Percentiles rank a stretch among this genome's conserved stretches.
These are phyloP conservation scores for Gambusia holbrooki DNA, from an alignment of 2,113 vertebrate genomes.

Conservation along the genomic window DNA sequence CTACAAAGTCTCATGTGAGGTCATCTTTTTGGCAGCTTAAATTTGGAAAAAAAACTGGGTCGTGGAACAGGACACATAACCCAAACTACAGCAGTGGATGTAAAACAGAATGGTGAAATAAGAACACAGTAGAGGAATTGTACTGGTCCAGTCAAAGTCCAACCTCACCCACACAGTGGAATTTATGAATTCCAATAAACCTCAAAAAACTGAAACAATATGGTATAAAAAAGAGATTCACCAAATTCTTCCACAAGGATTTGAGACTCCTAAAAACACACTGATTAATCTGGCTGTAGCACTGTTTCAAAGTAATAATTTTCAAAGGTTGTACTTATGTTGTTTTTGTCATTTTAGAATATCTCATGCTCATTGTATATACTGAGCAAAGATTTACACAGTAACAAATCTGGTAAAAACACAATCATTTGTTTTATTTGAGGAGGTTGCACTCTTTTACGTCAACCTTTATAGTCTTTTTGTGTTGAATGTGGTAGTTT, in stretches of 20 bases:
- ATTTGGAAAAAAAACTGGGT: too few relatives aligned
- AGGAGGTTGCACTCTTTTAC: not conserved
- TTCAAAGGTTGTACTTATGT: not conserved
- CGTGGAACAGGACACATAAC: too few relatives aligned
- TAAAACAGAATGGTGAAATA: too few relatives aligned
- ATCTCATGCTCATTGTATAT: not conserved
- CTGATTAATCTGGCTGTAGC: not conserved
- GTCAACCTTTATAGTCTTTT: not conserved
- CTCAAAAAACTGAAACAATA: not conserved
- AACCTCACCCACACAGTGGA: not conserved
- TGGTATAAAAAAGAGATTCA: not conserved
- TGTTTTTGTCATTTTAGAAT: not conserved
- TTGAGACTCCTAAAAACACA: not conserved
- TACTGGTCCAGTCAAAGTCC: not conserved
- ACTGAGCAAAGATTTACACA: not conserved
- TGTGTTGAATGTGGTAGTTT: not conserved
- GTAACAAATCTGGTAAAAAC: not conserved
- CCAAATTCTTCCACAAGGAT: not conserved
- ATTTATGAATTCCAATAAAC: not conserved
- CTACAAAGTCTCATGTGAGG: too few relatives aligned
- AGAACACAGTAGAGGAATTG: not conserved
- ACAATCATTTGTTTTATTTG: not conserved
- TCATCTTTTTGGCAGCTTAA: too few relatives aligned
- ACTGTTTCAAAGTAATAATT: too few relatives aligned
- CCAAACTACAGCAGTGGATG: not conserved